Evolutionary conservation across 2,797 vertebrate species (phyloP), one percentile per base, ranked within the genome.

Genomic region (Spinus pinus): DNA sequence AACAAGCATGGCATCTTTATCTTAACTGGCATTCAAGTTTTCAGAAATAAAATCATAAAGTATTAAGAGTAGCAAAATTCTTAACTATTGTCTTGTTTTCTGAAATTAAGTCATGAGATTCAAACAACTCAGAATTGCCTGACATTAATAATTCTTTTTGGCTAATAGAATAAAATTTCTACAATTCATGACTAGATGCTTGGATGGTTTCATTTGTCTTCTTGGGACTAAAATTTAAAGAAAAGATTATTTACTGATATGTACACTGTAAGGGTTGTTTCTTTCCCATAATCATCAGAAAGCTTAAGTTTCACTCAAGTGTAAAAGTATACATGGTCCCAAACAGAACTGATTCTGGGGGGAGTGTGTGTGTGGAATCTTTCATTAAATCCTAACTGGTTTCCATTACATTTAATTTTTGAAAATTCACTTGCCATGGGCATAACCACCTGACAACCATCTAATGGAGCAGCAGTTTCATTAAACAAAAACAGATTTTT

Each of bases 391-490:
- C 11, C 18, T 35, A 62, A 42, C 19, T 33, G 19, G 3, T n/a
- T 87, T 56, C 19, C 19, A 39, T n/a, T 53, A 64, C 5, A 22
- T 41, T 79, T 60, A 22, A 7, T 58, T 80, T 80, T 83, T 47
- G 9, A 6, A 93, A 88, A 58, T 81, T 95, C 54, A 75, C 41
- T 94, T 78, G 27, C 62, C 31, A 57, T 56, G 28, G 42, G 49
- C 53, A 84, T 88, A 82, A 78, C 30, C 78, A 93, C 57, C 57
- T 82, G 33, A 73, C 18, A 90, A 84, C 41, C 17, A 65, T 24
- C 25, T 88, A 92, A 74, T 41, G 72, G 81, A 93, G 79, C 56
- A 92, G 62, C 85, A 79, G 27, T 70, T 64, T 66, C 47, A 66
- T 61, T 82, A 58, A 67, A 39, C 9, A 54, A 16, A 60, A n/a